These are phyloP conservation scores for Salpingus planirostris DNA, from an alignment of 2,888 invertebrate species.

Conservation along the genomic window DNA sequence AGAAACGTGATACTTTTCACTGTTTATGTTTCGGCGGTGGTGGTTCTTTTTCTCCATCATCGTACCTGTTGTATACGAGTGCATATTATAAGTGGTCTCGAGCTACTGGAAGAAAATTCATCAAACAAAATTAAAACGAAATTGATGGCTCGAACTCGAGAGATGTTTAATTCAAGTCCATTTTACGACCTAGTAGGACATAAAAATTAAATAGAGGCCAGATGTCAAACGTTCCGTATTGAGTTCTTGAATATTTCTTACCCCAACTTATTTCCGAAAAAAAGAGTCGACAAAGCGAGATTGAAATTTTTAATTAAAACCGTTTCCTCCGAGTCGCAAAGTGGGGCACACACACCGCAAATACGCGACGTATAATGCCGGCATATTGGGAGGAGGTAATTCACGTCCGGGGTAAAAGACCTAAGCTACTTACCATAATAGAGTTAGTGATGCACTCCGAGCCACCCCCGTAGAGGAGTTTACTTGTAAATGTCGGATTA, in stretches of 20 bases:
- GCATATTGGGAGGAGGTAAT: constrained; percentile 12
- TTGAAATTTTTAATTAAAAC: no score
- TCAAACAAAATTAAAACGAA: no score
- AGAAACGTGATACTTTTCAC: constrained; percentile 20
- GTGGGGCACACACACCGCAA: constrained; percentile 3
- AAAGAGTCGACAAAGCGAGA: neutral
- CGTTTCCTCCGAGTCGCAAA: no score
- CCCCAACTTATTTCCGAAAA: no score
- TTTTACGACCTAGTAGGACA: constrained; percentile 24
- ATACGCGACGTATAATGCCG: no score
- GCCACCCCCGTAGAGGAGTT: constrained; percentile 27
- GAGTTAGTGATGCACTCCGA: constrained; percentile 15
- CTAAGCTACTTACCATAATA: constrained; percentile 17
- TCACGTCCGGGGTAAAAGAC: constrained; percentile 11
- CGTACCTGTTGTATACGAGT: constrained; percentile 5
- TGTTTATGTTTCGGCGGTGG: constrained; percentile 21
- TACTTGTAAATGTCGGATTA: constrained; percentile 41
- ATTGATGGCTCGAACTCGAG: no score
- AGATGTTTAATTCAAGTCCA: constrained; percentile 11
- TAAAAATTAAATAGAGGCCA: constrained; percentile 28
- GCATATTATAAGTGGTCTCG: neutral
- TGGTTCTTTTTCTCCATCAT: constrained; percentile 15
- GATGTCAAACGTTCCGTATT: constrained; percentile 26
- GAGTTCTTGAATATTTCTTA: constrained; percentile 7
- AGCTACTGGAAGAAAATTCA: no score